Conservation (phyloP, 2,888 invertebrate genomes). For the Onchidella celtica region DNA sequence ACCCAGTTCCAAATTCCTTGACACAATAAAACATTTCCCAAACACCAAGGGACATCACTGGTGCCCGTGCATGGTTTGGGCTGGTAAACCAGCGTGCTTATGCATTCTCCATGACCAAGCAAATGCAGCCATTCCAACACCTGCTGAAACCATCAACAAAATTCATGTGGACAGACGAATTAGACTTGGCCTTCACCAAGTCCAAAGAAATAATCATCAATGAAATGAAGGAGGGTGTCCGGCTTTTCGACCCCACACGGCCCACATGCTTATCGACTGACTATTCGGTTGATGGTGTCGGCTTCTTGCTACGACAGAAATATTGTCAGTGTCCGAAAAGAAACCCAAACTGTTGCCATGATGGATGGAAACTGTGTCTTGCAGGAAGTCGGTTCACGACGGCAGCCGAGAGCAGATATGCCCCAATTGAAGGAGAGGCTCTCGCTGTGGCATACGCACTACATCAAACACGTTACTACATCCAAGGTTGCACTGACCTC, state of each 20-base stretch:
- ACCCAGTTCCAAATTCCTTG: too few species aligned
- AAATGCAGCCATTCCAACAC: constrained; percentile 59
- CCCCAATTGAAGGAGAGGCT: too few species aligned
- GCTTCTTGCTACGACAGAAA: too few species aligned
- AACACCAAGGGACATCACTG: constrained; percentile 58
- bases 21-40: constrained; percentile 58
- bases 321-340: too few species aligned
- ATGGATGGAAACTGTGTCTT: too few species aligned
- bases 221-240: constrained; percentile 59
- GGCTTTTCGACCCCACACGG: constrained; percentile 58
- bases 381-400: too few species aligned
- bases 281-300: constrained; percentile 60
- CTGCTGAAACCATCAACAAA: constrained; percentile 57
- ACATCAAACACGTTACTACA: too few species aligned
- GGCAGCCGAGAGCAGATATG: too few species aligned
- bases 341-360: too few species aligned
- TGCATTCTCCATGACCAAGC: constrained; percentile 60
- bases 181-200: constrained; percentile 27
- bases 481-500: too few species aligned
- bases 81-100: constrained; percentile 63
- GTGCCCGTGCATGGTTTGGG: constrained; percentile 61
- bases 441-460: too few species aligned
- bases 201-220: constrained; percentile 51
- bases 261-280: constrained; percentile 64
- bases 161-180: constrained; percentile 51